Evolutionary conservation across 2,113 vertebrate species (phyloP), one percentile per base, ranked within the genome.

Genomic region (Callionymus lyra): DNA sequence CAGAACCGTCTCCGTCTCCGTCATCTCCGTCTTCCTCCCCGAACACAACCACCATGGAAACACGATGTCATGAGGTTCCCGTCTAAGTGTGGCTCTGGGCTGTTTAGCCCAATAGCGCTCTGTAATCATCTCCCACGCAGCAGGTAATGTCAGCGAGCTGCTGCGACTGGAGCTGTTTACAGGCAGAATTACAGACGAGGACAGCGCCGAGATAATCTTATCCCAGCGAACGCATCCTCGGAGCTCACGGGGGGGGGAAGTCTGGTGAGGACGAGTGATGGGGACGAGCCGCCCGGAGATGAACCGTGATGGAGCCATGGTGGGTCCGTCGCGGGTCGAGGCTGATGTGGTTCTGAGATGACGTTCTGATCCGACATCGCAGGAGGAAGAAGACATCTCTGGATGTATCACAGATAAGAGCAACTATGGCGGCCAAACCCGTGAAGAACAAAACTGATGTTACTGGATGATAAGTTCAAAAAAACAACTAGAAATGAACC

Each of bases 61-160:
- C 47, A 57, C 47, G 58, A 74, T 63, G 64, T 76, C 56, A 47
- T 59, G 41, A 74, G 50, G 66, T 65, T 52, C 33, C 51, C 19
- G 12, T 70, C 66, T 65, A 61, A 58, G 50, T 53, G 35, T 45
- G 2, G 56, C 70, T 17, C 6, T 46, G 44, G 57, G 65, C 61
- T 77, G 58, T 74, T 80, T 71, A 77, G 63, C 61, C 70, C 59
- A 55, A 44, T 48, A 53, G 74, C 45, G 13, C 42, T 53, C 62
- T 68, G 53, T 77, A 76, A 81, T 79, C 74, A 68, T 67, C 68
- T 68, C 70, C 60, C 47, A 79, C 73, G 41, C 79, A 79, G 69
- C 73, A 81, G 76, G 76, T 80, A 68, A 72, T 66, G 76, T 75
- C 74, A 79, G 68, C 45, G 18, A 68, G 65, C 68, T 72, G 76